phyloP scores from a whole-genome alignment of 1,140 invertebrate species.

The Penaeus vannamei region DNA sequence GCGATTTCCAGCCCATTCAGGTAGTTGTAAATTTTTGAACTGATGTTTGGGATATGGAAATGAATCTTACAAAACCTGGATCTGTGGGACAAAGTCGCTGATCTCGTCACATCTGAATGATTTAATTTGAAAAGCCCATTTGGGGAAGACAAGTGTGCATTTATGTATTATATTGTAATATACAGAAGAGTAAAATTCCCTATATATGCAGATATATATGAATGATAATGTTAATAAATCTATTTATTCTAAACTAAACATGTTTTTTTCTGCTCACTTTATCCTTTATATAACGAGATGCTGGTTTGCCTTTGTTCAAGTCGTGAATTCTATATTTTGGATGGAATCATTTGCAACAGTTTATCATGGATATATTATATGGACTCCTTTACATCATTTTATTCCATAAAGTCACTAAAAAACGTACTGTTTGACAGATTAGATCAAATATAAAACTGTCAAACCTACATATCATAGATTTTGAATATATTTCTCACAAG shows the following conservation, averaged over 20 bases:
- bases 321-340: neutral
- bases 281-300: neutral
- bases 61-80: constrained; percentile 19
- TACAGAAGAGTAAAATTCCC: constrained; percentile 63
- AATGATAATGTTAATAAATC: constrained; percentile 65
- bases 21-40: neutral
- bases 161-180: constrained; percentile 64
- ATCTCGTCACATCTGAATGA: constrained; percentile 32
- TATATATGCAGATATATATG: constrained; percentile 65
- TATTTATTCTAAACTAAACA: constrained; percentile 63
- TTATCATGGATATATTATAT: too few relatives aligned
- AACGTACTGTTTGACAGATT: too few relatives aligned
- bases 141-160: constrained; percentile 61
- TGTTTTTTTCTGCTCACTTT: neutral
- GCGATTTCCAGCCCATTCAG: constrained; percentile 8
- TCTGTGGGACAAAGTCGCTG: constrained; percentile 20
- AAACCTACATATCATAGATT: too few relatives aligned
- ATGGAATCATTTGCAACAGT: too few relatives aligned
- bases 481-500: too few relatives aligned
- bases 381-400: too few relatives aligned
- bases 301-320: neutral
- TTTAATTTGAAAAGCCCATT: constrained; percentile 45
- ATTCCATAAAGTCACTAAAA: too few relatives aligned
- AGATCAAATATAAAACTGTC: too few relatives aligned
- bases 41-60: neutral